Evolutionary conservation across 2,888 invertebrate genomes (phyloP), one percentile per base, ranked within the genome.

Genomic region (Caenorhabditis becei): DNA sequence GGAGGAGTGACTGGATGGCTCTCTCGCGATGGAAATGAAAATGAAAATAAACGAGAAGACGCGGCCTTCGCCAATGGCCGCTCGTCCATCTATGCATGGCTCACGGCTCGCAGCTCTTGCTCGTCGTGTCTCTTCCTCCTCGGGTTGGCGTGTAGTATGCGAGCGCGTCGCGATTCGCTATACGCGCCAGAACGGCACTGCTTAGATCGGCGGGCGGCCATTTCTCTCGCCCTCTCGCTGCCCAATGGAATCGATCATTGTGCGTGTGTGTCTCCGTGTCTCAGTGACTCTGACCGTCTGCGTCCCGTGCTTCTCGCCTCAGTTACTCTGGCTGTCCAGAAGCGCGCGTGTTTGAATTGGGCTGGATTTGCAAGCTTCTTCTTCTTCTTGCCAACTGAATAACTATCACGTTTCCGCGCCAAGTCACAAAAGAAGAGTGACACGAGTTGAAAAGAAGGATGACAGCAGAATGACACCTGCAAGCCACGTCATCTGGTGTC

Each of bases 31-130:
- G 47, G 49, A 49, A 63, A 63, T 63, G 47, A 47, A 63, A 63
- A 63, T 63, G 63, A 63, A 49, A 63, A 63, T 63, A 63, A 63
- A 63, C 63, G 63, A 49, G 49, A 32, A 63, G 28, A 58, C 58
- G 35, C 35, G 35, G 32, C 5, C 32, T 10, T 32, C 10, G 54
- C 1, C 54, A 32, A 23, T 24, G 28, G 54, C 54, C 54, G 51
- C 51, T 51, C 53, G 24, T 53, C 53, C 26, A 23, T 24, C 54
- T 54, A 54, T 54, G 54, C 54, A 54, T 54, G 54, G 54, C 54
- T 54, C 54, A 26, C 49, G 49, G 49, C 26, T 54, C 54, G n/a
- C 54, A 16, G 35, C 35, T 58, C 32, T 28, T 35, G 58, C 58
- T 58, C 58, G 58, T 58, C 58, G 56, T 56, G 56, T 37, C 35